Evolutionary conservation across 2,797 vertebrate species (phyloP).

Genomic region (Enteromius mattozi): DNA sequence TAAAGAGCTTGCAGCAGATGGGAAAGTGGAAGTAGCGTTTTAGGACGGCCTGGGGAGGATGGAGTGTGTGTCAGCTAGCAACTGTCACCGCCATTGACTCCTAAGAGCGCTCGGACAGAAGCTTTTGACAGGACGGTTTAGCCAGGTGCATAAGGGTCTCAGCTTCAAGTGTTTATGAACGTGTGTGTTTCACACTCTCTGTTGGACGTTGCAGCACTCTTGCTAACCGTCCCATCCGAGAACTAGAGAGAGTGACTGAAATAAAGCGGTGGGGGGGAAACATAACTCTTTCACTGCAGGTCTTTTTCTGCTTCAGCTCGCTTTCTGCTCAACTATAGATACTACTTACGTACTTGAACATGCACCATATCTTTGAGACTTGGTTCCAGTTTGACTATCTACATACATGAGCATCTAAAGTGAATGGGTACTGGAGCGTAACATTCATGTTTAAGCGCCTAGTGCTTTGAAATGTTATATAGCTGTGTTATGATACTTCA

Average conservation of each 20-base stretch:
- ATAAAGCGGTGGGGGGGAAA: slow-evolving; percentile 1
- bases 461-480: neutral
- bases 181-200: slow-evolving; percentile 37
- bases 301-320: slow-evolving; percentile 34
- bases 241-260: slow-evolving; percentile 23
- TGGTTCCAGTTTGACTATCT: neutral
- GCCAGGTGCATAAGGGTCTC: slow-evolving; percentile 46
- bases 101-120: slow-evolving; percentile 37
- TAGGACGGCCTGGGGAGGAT: slow-evolving; percentile 55
- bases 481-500: neutral
- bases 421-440: neutral
- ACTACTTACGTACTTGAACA: neutral
- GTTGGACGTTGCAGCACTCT: slow-evolving; percentile 35
- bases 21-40: slow-evolving; percentile 57
- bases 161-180: neutral
- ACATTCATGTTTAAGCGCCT: neutral
- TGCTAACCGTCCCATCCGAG: slow-evolving; percentile 25
- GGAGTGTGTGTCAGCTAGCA: slow-evolving; percentile 40
- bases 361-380: neutral
- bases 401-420: neutral
- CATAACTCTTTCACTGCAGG: slow-evolving; percentile 55
- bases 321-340: neutral
- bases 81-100: slow-evolving; percentile 42
- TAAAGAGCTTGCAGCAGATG: slow-evolving; percentile 62
- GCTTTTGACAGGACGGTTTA: slow-evolving; percentile 54